Base-by-base conservation (phyloP, 2,113 vertebrate genomes). In the Pampusana beccarii region DNA sequence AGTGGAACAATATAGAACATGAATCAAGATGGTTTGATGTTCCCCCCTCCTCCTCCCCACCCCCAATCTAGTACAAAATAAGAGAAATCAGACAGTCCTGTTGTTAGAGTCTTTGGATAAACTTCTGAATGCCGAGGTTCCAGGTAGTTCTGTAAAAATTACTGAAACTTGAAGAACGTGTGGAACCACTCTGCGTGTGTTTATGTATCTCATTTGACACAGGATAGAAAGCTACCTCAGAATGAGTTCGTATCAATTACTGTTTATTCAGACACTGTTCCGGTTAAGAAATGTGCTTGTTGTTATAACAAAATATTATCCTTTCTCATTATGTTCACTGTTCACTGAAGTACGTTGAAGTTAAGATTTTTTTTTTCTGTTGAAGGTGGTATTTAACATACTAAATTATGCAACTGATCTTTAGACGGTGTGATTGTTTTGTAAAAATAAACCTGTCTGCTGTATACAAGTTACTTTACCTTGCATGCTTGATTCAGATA, bases 401-500 rank as follows among this genome's bases (percentile, higher is more conserved):
- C 58, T 80, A 90, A 75, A 88, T 88, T 90, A 91, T 82, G 77
- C 25, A 93, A 48, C 54, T 51, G 31, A 67, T 96, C 60, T 71
- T 91, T 67, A 77, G 26, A n/a, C 83, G 9, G 64, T 80, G 16
- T 93, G 79, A 71, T 95, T 67, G 58, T 81, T 95, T 72, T 90
- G 82, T 93, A 48, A 95, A 92, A 94, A 74, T 86, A 77, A 77
- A 23, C 72, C 73, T 96, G 16, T 50, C 60, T 77, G 8, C 54
- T 80, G 24, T 67, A 4, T 53, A 36, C 46, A 51, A 73, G 54
- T 74, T 92, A 54, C 50, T 94, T 82, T 72, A 85, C 78, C 48
- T 94, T 88, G 78, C 31, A 10, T 65, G 75, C 62, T 93, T 92
- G 19, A 44, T 81, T 92, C 56, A 86, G 58, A 79, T 71, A 29